A percentile compares a stretch with the other conserved stretches of the same genome.
These are phyloP conservation scores for Melipona beecheii DNA, from an alignment of 2,888 invertebrate genomes.

Conservation along the genomic window DNA sequence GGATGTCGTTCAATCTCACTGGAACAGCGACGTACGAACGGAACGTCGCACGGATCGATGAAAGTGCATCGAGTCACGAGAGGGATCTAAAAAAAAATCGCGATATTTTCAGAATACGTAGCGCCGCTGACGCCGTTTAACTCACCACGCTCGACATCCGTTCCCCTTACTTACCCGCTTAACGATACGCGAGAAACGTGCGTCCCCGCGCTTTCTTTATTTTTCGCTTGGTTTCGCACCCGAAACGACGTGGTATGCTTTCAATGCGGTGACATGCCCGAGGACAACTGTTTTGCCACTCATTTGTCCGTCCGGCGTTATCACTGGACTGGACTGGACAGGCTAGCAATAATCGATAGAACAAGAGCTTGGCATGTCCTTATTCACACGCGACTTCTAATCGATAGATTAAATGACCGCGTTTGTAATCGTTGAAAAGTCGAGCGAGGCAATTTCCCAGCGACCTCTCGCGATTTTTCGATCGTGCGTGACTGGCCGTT, in stretches of 20 bases:
- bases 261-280: slow-evolving; percentile 27
- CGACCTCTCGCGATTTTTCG: background rate
- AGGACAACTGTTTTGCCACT: slow-evolving; percentile 48
- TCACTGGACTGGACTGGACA: slow-evolving; percentile 56
- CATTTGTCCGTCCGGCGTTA: slow-evolving; percentile 58
- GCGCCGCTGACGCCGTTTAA: slow-evolving; percentile 49
- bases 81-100: slow-evolving; percentile 56
- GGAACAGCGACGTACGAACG: background rate
- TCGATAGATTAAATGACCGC: slow-evolving; percentile 67
- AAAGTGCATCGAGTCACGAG: slow-evolving; percentile 33
- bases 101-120: slow-evolving; percentile 55
- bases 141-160: slow-evolving; percentile 40
- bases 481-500: too few species aligned
- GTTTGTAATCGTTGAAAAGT: background rate
- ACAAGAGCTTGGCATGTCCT: slow-evolving; percentile 66
- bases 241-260: slow-evolving; percentile 8
- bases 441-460: too few species aligned
- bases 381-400: slow-evolving; percentile 70
- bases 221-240: background rate
- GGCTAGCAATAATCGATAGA: slow-evolving; percentile 75
- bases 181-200: slow-evolving; percentile 21
- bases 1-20: background rate
- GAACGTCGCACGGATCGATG: slow-evolving; percentile 40
- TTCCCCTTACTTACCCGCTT: slow-evolving; percentile 52
- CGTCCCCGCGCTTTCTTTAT: background rate